Conservation (phyloP, 2,888 invertebrate species). For the Plagiodera versicolora region DNA sequence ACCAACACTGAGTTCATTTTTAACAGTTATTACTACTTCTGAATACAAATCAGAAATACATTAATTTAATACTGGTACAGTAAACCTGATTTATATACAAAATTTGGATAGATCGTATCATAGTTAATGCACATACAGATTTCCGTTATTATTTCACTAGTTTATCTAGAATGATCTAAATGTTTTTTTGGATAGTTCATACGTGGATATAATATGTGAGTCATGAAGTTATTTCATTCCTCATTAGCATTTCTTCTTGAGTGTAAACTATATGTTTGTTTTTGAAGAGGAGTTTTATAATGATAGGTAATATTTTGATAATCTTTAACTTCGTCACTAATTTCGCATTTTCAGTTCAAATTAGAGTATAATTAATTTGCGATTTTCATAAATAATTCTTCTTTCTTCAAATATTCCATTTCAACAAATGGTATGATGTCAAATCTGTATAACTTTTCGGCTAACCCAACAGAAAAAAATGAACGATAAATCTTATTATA, state of each 20-base stretch:
- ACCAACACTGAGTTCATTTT: no score
- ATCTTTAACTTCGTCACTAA: no score
- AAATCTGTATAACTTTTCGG: no score
- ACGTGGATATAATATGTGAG: neutral
- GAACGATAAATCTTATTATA: neutral
- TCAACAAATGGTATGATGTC: neutral
- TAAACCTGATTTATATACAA: neutral
- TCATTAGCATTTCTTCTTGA: neutral
- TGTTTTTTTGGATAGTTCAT: neutral
- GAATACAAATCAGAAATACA: neutral
- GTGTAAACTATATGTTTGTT: no score
- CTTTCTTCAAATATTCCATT: no score
- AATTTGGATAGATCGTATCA: neutral
- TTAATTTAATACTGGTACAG: neutral
- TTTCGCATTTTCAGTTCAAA: no score
- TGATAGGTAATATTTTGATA: no score
- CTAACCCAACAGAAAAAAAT: neutral
- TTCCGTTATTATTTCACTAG: neutral
- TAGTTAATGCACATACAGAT: neutral
- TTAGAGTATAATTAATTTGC: no score
- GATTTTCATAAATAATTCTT: no score
- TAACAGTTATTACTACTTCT: neutral
- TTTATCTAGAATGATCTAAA: neutral
- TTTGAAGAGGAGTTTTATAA: no score
- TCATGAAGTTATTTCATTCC: neutral